phyloP scores from a whole-genome alignment of 2,888 invertebrate genomes.

The Eupelmus urozonus region DNA sequence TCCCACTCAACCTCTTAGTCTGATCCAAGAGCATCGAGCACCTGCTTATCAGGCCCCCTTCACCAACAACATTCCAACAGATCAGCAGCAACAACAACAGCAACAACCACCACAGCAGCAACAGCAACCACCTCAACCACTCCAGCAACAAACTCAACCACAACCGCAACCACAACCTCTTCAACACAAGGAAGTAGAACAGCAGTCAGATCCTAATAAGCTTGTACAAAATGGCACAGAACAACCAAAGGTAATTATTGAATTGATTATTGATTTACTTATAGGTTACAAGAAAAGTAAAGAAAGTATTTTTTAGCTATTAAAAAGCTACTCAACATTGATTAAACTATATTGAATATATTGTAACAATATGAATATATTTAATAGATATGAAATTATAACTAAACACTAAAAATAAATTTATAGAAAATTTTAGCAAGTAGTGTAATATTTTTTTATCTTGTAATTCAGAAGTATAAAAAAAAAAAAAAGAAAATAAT shows the following conservation, averaged over 20 bases:
- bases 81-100: conserved; percentile 64
- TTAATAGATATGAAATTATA: background rate
- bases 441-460: no score
- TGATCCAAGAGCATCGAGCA: conserved; percentile 76
- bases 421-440: no score
- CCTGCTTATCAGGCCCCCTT: conserved; percentile 70
- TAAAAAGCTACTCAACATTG: no score
- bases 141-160: conserved; percentile 40
- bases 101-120: conserved; percentile 35
- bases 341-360: no score
- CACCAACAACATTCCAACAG: conserved; percentile 63
- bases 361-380: background rate
- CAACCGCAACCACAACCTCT: conserved; percentile 58
- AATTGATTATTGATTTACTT: background rate
- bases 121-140: conserved; percentile 60
- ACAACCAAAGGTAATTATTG: conserved; percentile 48
- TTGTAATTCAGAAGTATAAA: no score
- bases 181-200: conserved; percentile 49
- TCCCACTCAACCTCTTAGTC: conserved; percentile 72
- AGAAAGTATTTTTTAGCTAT: no score
- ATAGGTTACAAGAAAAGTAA: background rate
- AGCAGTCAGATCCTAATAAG: conserved; percentile 53
- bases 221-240: conserved; percentile 59
- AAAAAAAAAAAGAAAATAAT: conserved; percentile 7
- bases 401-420: background rate